phyloP scores from a whole-genome alignment of 2,113 vertebrate species.

The Carassius carassius region DNA sequence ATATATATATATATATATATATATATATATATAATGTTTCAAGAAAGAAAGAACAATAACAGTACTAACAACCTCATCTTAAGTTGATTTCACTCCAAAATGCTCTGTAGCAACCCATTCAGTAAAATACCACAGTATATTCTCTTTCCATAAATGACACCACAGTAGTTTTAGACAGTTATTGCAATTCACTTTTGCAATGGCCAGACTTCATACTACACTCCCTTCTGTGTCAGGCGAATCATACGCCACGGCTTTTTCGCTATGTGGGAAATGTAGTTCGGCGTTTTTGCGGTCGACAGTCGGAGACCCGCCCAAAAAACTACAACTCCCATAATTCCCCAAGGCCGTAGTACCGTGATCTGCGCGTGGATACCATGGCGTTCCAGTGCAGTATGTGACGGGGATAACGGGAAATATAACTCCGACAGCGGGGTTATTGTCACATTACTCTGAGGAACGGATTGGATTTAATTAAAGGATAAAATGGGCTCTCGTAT shows the following conservation, averaged over 20 bases:
- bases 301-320: fast-evolving
- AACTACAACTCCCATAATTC: slow-evolving; percentile 69
- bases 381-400: slow-evolving; percentile 63
- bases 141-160: background rate
- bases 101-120: background rate
- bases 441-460: slow-evolving; percentile 37
- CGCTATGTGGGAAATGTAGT: slow-evolving; percentile 67
- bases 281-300: fast-evolving
- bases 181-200: slow-evolving; percentile 26
- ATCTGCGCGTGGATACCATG: slow-evolving; percentile 65
- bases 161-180: slow-evolving; percentile 9
- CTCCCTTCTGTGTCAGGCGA: slow-evolving; percentile 44
- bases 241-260: background rate
- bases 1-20: too few species aligned
- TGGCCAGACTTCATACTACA: background rate
- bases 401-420: slow-evolving; percentile 63
- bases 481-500: slow-evolving; percentile 75
- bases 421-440: slow-evolving; percentile 57
- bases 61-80: background rate
- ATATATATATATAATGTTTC: too few species aligned
- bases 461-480: slow-evolving; percentile 40
- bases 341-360: slow-evolving; percentile 48
- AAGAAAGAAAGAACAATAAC: background rate
- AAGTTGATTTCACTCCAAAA: background rate
- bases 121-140: background rate